Conservation (phyloP, 2,888 invertebrate species). For the Axea sp. region DNA sequence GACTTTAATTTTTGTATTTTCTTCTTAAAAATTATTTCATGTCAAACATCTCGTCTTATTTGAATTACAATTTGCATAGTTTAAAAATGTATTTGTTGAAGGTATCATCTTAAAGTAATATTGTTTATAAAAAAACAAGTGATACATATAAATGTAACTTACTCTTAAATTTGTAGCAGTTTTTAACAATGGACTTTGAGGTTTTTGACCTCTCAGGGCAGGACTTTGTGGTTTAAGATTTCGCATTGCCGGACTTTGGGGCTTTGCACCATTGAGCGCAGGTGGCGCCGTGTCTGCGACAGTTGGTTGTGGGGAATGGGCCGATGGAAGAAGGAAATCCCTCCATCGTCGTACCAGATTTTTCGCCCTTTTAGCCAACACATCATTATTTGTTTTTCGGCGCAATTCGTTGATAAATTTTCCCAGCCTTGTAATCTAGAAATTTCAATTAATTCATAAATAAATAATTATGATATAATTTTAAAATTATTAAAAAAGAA, state of each 20-base stretch:
- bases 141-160: too few species aligned
- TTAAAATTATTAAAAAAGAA: too few species aligned
- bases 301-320: conserved; percentile 73
- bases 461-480: too few species aligned
- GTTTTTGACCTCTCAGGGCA: conserved; percentile 72
- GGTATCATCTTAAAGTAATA: too few species aligned
- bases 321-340: conserved; percentile 86
- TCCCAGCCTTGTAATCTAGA: conserved; percentile 95
- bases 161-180: conserved; percentile 74
- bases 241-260: conserved; percentile 74
- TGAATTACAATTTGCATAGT: too few species aligned
- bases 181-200: conserved; percentile 76
- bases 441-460: background rate
- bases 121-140: too few species aligned
- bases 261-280: conserved; percentile 74
- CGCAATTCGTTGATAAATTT: conserved; percentile 95
- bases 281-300: conserved; percentile 74
- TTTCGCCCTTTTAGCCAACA: conserved; percentile 93
- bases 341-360: conserved; percentile 96
- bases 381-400: conserved; percentile 90
- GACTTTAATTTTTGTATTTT: too few species aligned
- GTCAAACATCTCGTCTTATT: too few species aligned
- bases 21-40: too few species aligned
- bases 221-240: conserved; percentile 76
- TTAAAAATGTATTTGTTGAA: too few species aligned